phyloP scores from a whole-genome alignment of 1,140 invertebrate genomes.

The Wiebesia pumilae region DNA sequence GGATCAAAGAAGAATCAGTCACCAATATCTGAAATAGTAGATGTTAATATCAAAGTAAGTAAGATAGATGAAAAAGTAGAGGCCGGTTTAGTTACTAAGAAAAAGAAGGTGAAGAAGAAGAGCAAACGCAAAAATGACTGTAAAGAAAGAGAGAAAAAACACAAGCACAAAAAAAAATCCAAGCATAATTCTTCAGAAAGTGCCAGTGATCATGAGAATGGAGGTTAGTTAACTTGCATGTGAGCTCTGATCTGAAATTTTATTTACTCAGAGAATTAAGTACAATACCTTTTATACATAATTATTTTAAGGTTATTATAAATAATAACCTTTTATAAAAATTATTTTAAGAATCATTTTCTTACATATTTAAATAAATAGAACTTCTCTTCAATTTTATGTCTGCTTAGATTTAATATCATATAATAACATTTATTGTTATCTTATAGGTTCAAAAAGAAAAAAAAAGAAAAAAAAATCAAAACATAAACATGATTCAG shows the following conservation, averaged over 20 bases:
- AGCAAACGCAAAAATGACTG: slow-evolving; percentile 69
- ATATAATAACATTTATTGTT: neutral
- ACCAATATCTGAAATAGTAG: slow-evolving; percentile 59
- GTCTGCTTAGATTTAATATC: too few relatives aligned
- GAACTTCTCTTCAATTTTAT: too few relatives aligned
- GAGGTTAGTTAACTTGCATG: slow-evolving; percentile 55
- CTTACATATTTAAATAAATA: too few relatives aligned
- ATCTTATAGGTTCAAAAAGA: slow-evolving; percentile 69
- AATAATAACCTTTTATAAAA: too few relatives aligned
- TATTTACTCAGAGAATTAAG: neutral
- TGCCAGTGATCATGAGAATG: slow-evolving; percentile 71
- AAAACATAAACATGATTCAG: slow-evolving; percentile 73
- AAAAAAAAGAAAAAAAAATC: slow-evolving; percentile 78
- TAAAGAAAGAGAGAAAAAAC: slow-evolving; percentile 75
- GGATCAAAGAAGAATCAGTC: slow-evolving; percentile 63
- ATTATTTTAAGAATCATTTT: too few relatives aligned
- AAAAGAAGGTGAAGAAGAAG: slow-evolving; percentile 73
- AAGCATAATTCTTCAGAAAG: slow-evolving; percentile 74
- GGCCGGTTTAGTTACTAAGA: slow-evolving; percentile 68
- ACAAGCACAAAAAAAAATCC: slow-evolving; percentile 75
- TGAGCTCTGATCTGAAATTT: neutral
- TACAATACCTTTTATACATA: too few relatives aligned
- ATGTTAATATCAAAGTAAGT: slow-evolving; percentile 67
- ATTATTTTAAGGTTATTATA: too few relatives aligned
- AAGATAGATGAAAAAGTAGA: slow-evolving; percentile 69